Evolutionary conservation across 2,888 invertebrate genomes (phyloP).

Genomic region (Tetragonisca angustula): DNA sequence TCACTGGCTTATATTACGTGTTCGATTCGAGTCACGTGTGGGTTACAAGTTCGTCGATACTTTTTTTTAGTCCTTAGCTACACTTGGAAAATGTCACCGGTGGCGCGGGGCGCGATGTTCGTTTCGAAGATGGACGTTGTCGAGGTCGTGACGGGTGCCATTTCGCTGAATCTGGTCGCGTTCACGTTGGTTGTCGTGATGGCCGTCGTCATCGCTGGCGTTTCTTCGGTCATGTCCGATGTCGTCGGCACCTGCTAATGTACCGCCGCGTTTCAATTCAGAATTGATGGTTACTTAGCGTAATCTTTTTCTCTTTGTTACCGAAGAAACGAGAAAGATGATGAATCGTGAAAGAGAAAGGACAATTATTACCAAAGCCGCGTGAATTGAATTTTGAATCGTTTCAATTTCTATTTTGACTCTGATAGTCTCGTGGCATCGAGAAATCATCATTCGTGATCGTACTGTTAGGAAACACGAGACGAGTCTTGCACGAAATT

Average conservation of each 20-base stretch:
- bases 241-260: conserved; percentile 79
- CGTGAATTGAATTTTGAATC: background rate
- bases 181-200: conserved; percentile 67
- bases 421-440: too few species aligned
- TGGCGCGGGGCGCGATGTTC: conserved; percentile 75
- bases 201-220: conserved; percentile 57
- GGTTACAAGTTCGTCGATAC: background rate
- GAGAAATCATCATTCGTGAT: too few species aligned
- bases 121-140: conserved; percentile 76
- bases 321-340: too few species aligned
- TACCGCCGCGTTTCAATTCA: background rate
- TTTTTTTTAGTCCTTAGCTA: conserved; percentile 54
- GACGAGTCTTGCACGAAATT: too few species aligned
- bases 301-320: too few species aligned
- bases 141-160: conserved; percentile 59
- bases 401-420: background rate
- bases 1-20: background rate
- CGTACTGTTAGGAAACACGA: too few species aligned
- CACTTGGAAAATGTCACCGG: conserved; percentile 77
- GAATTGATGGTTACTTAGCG: background rate
- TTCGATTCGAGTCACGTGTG: conserved; percentile 4
- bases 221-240: conserved; percentile 72
- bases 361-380: background rate
- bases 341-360: background rate
- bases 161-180: conserved; percentile 55